A percentile compares a stretch with the other conserved stretches of the same genome.
These are phyloP conservation scores for Raja brachyura DNA, from an alignment of 2,113 vertebrate species.

Conservation along the genomic window DNA sequence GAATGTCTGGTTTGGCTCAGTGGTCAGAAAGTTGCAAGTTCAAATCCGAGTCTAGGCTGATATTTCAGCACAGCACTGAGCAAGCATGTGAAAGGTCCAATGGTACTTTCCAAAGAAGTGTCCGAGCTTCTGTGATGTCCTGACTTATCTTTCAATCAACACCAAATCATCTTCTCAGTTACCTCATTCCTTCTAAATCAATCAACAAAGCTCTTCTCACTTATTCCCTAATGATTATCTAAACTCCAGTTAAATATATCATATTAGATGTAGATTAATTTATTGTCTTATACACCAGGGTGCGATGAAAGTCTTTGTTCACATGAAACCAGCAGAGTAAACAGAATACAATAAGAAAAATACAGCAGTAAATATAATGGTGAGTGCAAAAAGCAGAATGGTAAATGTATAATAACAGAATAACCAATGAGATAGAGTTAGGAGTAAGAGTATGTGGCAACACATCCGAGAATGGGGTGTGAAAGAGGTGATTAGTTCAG, in stretches of 20 bases:
- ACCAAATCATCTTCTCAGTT: neutral
- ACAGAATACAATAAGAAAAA: no score
- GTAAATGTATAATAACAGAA: no score
- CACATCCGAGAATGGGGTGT: no score
- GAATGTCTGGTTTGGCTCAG: neutral
- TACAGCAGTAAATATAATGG: no score
- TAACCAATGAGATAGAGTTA: no score
- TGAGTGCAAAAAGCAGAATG: no score
- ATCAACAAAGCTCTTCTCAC: neutral
- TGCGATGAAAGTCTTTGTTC: no score
- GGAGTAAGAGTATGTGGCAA: no score
- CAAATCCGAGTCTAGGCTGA: neutral
- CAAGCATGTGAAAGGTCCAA: neutral
- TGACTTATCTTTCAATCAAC: neutral
- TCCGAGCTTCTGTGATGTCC: neutral
- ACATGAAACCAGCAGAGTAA: no score
- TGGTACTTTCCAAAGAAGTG: neutral
- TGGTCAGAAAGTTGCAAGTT: neutral
- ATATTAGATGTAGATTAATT: no score
- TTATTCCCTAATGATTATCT: neutral
- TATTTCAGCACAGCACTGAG: slow-evolving; percentile 12
- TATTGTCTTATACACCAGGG: no score
- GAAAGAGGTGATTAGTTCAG: no score
- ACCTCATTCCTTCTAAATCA: neutral
- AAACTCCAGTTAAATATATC: neutral